Conservation (phyloP, 2,888 invertebrate genomes). For the Mystacides longicornis region DNA sequence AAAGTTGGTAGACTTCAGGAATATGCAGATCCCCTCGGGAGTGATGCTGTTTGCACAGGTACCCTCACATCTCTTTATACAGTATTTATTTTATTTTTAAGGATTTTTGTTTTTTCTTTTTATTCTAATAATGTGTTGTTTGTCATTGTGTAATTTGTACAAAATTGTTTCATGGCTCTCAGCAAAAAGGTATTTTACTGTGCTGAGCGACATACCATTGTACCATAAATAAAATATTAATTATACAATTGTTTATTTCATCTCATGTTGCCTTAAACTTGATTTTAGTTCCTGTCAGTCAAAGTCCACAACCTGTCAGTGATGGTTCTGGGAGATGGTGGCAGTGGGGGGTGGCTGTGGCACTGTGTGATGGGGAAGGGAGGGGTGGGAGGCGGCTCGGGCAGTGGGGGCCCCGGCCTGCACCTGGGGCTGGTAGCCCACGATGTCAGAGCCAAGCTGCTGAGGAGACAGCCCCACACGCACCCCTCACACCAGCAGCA, state of each 20-base stretch:
- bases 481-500: slow-evolving; percentile 40
- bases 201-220: no score
- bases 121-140: no score
- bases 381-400: slow-evolving; percentile 60
- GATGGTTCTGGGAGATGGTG: slow-evolving; percentile 48
- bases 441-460: slow-evolving; percentile 56
- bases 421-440: slow-evolving; percentile 66
- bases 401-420: slow-evolving; percentile 55
- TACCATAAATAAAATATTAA: no score
- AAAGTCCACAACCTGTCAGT: slow-evolving; percentile 68
- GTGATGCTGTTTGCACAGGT: slow-evolving; percentile 80
- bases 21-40: slow-evolving; percentile 69
- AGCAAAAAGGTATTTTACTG: no score
- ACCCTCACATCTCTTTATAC: no score
- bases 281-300: slow-evolving; percentile 73
- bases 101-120: no score
- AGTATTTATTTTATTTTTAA: no score
- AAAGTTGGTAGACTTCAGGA: slow-evolving; percentile 55
- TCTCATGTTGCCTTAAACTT: no score
- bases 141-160: no score
- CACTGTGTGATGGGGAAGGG: slow-evolving; percentile 68
- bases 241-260: no score
- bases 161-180: no score
- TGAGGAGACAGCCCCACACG: slow-evolving; percentile 34
- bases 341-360: slow-evolving; percentile 59